Base-by-base conservation (phyloP, 2,113 vertebrate species). In the Panurus biarmicus region DNA sequence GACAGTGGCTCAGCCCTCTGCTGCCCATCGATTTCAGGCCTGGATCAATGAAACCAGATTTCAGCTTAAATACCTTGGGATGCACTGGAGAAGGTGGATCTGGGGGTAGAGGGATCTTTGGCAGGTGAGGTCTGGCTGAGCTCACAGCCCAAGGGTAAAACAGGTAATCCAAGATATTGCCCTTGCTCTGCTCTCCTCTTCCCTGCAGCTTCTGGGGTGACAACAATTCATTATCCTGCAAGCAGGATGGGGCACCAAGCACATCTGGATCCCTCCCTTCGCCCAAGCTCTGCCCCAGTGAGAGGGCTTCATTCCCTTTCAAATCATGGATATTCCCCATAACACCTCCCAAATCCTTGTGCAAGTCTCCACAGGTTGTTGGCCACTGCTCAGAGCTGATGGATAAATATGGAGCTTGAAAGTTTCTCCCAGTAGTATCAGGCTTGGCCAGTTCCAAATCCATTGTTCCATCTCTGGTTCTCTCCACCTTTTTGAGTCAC, bases 21-120 rank as follows among this genome's bases (percentile, higher is more conserved):
- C 87, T 95, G 96, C 84, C 96, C 91, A 96, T 97, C 31, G 95
- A 97, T 96, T 88, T 71, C 80, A 72, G 92, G 67, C 69, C 47
- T 35, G 85, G 94, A 96, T 97, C 95, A 94, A 96, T 96, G 91
- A 82, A 88, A 80, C 29, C 26, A 74, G 67, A 22, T 69, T 91
- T 85, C 42, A 36, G 62, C 66, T 90, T 65, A 67, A 78, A 69
- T 28, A 72, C 45, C 4, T 21, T 1, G 73, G 21, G 64, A 31
- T 26, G 78, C 51, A 12, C 9, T 2, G 2, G 48, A 35, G 65
- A 10, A 62, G 74, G 57, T 45, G 75, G 85, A 31, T 11, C 53
- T 50, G 73, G 61, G 71, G 36, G 7, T 13, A 10, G 16, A 42
- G 53, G 29, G 13, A 2, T 53, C 66, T 38, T 31, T 11, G 51